A percentile compares a stretch with the other conserved stretches of the same genome.
phyloP scores from a whole-genome alignment of 2,113 vertebrate species.

The Limanda limanda region DNA sequence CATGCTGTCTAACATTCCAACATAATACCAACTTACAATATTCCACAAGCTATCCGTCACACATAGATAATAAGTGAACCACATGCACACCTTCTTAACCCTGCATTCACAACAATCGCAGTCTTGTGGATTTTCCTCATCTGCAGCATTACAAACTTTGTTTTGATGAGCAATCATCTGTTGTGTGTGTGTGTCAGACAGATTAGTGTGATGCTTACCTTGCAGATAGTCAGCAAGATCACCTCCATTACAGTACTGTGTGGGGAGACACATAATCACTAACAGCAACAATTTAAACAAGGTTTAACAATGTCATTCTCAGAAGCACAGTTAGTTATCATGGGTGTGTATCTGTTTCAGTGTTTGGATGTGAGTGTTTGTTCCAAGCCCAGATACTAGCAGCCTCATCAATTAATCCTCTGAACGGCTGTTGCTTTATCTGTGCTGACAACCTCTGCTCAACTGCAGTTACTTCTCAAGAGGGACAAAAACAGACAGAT shows the following conservation, averaged over 20 bases:
- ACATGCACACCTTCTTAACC: neutral
- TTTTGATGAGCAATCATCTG: constrained; percentile 30
- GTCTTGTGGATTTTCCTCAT: constrained; percentile 16
- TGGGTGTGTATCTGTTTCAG: neutral
- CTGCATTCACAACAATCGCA: neutral
- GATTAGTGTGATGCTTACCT: constrained; percentile 84
- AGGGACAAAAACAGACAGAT: neutral
- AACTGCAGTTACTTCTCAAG: constrained; percentile 1
- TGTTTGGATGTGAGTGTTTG: neutral
- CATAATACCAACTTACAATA: constrained; percentile 5
- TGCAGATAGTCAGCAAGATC: constrained; percentile 99
- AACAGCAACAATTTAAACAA: constrained; percentile 20
- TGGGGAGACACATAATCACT: constrained; percentile 52
- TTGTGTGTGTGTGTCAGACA: constrained; percentile 5
- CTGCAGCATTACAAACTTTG: constrained; percentile 33
- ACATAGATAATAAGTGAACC: neutral
- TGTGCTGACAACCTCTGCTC: neutral
- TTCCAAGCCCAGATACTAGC: neutral
- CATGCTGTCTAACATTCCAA: neutral
- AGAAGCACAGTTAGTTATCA: neutral
- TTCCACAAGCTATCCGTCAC: constrained; percentile 10
- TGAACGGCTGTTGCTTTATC: constrained; percentile 15
- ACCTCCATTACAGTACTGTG: constrained; percentile 97
- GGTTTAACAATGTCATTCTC: constrained; percentile 21
- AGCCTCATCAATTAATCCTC: constrained; percentile 29